A percentile compares a stretch with the other conserved stretches of the same genome.
Conservation (phyloP, 2,888 invertebrate genomes). For the Cosmorhoe ocellata region DNA sequence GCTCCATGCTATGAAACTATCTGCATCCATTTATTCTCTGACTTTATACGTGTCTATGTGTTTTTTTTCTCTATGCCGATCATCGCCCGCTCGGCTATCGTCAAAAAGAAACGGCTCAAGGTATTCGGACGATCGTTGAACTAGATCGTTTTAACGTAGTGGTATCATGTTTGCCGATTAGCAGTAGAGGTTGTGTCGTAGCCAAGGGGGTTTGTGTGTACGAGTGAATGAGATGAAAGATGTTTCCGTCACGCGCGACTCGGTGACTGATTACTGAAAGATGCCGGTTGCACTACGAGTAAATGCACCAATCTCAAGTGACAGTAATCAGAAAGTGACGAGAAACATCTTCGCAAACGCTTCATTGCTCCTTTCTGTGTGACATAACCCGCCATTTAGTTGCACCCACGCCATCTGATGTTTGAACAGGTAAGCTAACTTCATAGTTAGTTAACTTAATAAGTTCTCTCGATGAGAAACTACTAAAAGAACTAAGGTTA, state of each 20-base stretch:
- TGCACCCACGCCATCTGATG: conserved; percentile 51
- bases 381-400: conserved; percentile 40
- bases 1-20: conserved; percentile 14
- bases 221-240: conserved; percentile 58
- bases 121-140: conserved; percentile 59
- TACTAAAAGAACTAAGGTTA: no score
- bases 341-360: conserved; percentile 56
- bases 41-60: conserved; percentile 85
- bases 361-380: conserved; percentile 50
- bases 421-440: conserved; percentile 21
- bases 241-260: conserved; percentile 47
- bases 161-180: conserved; percentile 69
- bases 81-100: conserved; percentile 85
- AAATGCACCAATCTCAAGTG: no score
- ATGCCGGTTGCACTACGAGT: no score
- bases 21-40: conserved; percentile 82
- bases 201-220: conserved; percentile 81
- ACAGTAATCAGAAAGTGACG: conserved; percentile 30
- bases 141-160: conserved; percentile 55
- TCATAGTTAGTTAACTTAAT: no score
- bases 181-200: conserved; percentile 79
- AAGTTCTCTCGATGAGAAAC: no score
- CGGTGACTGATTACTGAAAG: not conserved
- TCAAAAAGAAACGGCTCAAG: conserved; percentile 80
- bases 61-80: conserved; percentile 88